phyloP scores from a whole-genome alignment of 2,797 vertebrate species.

The Sparidentex hasta region DNA sequence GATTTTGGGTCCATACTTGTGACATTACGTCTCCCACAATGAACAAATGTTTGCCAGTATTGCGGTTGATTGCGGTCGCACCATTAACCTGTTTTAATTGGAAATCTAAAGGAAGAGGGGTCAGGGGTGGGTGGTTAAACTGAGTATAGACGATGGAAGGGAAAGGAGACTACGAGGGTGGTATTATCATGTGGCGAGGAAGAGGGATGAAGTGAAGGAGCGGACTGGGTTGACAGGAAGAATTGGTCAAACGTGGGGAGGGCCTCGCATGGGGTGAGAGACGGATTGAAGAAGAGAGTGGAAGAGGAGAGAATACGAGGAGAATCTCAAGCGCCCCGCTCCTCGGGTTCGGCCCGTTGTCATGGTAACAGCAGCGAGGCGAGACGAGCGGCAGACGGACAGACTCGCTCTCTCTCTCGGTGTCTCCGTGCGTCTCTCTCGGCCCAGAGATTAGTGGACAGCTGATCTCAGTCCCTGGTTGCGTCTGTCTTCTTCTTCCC shows the following conservation, averaged over 20 bases:
- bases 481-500: constrained; percentile 33
- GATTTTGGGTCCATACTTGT: background rate
- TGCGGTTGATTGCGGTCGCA: background rate
- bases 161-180: background rate
- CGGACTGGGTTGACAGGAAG: background rate
- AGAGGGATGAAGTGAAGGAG: constrained; percentile 18
- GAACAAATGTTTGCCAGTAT: background rate
- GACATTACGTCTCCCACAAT: background rate
- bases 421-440: constrained; percentile 46
- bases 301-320: constrained; percentile 45
- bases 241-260: background rate
- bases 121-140: background rate
- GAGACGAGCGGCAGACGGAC: constrained; percentile 65
- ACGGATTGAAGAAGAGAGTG: constrained; percentile 7
- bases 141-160: background rate
- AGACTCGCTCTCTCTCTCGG: constrained; percentile 39
- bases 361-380: constrained; percentile 85
- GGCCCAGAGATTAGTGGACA: constrained; percentile 55
- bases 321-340: constrained; percentile 68
- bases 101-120: background rate
- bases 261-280: constrained; percentile 2
- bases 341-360: constrained; percentile 71
- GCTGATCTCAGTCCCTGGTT: constrained; percentile 52
- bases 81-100: background rate
- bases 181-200: background rate